Conservation (phyloP, 2,888 invertebrate genomes). For the Sialis fuliginosa region DNA sequence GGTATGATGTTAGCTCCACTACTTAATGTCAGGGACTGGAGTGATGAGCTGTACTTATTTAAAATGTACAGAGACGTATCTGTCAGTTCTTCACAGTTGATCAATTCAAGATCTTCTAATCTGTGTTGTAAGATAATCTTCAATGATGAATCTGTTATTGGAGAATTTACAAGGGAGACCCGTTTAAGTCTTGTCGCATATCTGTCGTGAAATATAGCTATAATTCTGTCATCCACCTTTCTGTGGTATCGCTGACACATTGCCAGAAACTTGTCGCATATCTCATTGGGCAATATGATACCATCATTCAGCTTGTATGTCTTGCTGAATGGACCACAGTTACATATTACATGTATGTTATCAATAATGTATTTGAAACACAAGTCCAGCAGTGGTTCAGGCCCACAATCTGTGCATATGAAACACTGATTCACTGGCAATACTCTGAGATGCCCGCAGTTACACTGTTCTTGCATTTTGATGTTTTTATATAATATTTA, state of each 20-base stretch:
- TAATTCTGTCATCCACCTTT: slow-evolving; percentile 43
- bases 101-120: slow-evolving; percentile 53
- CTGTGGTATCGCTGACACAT: slow-evolving; percentile 29
- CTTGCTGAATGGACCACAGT: slow-evolving; percentile 24
- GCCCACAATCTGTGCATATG: slow-evolving; percentile 24
- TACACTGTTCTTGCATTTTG: slow-evolving; percentile 2
- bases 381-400: slow-evolving; percentile 42
- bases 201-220: slow-evolving; percentile 52
- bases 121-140: slow-evolving; percentile 54
- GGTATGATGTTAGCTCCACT: slow-evolving; percentile 44
- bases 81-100: slow-evolving; percentile 52
- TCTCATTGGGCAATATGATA: slow-evolving; percentile 47
- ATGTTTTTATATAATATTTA: not conserved
- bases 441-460: slow-evolving; percentile 22
- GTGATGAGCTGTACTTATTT: slow-evolving; percentile 46
- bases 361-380: slow-evolving; percentile 43
- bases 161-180: slow-evolving; percentile 51
- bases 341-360: slow-evolving; percentile 42
- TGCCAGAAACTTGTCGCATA: slow-evolving; percentile 50
- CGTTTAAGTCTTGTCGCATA: slow-evolving; percentile 45
- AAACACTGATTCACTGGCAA: slow-evolving; percentile 23
- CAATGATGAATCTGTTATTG: slow-evolving; percentile 53
- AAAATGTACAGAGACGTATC: slow-evolving; percentile 44
- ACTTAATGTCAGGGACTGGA: slow-evolving; percentile 53
- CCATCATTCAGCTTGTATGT: slow-evolving; percentile 38